phyloP scores from a whole-genome alignment of 2,113 vertebrate genomes.

The Zosterops lateralis region DNA sequence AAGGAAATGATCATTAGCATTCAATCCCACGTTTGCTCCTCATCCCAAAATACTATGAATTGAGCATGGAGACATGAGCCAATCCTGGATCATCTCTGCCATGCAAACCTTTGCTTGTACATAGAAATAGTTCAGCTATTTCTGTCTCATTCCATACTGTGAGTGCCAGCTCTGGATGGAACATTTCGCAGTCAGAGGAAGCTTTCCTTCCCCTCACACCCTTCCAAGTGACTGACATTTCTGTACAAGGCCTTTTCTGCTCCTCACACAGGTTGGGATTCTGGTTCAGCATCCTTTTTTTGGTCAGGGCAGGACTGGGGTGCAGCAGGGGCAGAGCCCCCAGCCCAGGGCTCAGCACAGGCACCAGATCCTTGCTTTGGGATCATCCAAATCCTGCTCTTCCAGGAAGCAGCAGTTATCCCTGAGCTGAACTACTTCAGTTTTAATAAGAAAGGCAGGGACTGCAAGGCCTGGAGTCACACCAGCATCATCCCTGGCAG shows the following conservation, averaged over 20 bases:
- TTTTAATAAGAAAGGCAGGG: not conserved
- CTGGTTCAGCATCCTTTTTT: not conserved
- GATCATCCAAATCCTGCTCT: not conserved
- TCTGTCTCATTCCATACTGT: not conserved
- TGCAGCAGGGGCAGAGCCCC: not conserved
- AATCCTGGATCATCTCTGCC: not conserved
- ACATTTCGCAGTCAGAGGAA: not conserved
- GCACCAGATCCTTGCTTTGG: not conserved
- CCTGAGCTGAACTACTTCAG: rapidly evolving
- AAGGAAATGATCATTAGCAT: conserved; percentile 27
- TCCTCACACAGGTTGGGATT: not conserved
- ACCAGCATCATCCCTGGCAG: not conserved
- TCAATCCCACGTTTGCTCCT: not conserved
- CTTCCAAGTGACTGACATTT: not conserved
- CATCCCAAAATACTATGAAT: not conserved
- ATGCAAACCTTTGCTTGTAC: not conserved
- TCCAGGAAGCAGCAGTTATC: not conserved
- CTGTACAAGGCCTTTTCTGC: not conserved
- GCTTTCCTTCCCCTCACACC: not conserved
- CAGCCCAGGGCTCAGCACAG: not conserved
- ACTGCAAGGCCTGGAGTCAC: not conserved
- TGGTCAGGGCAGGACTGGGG: not conserved
- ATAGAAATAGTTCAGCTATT: conserved; percentile 3
- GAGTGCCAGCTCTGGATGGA: not conserved
- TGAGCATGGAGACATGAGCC: not conserved